Evolutionary conservation across 1,140 invertebrate genomes (phyloP), one percentile per base, ranked within the genome.

Genomic region (Caenorhabditis inopinata): DNA sequence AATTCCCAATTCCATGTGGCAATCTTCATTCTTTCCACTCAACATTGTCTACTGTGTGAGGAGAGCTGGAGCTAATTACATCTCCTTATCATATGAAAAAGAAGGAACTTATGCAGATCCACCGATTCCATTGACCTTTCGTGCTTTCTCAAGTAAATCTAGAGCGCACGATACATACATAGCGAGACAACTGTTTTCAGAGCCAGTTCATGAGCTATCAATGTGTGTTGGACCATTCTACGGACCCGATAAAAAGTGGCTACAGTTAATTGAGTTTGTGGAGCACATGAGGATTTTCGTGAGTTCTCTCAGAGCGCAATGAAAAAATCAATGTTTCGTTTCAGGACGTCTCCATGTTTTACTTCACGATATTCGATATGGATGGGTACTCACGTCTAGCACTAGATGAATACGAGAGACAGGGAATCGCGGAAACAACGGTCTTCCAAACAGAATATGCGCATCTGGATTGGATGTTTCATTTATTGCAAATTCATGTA

Each of bases 381-480:
- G 58, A 68, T 21, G 58, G 32, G 9, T 68, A 68, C 12, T 68
- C 58, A 12, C 58, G 58, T 18, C 25, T 68, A 3, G 58, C 58
- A 7, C 2, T 68, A 7, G 58, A 68, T 38, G 58, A 68, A 42
- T 68, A 68, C n/a, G 58, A 68, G 25, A 4, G 32, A 9, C 58
- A 68, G 32, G 58, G 58, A 42, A 11, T 68, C 11, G 58, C 58
- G 21, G 58, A 68, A 21, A 68, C 58, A 21, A 68, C 58, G 9
- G 58, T 68, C 35, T 21, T 68, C 32, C 58, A 68, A 21, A 68
- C 58, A 23, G 58, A 68, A 18, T 68, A 68, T 42, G 32, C n/a
- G n/a, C 58, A 68, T 21, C n/a, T 68, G 3, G 58, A 68, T 68
- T 68, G 58, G 58, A 68, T 68, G 58, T 68, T 68, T 21, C 58